phyloP scores from a whole-genome alignment of 2,888 invertebrate genomes.

The Tachina lurida region DNA sequence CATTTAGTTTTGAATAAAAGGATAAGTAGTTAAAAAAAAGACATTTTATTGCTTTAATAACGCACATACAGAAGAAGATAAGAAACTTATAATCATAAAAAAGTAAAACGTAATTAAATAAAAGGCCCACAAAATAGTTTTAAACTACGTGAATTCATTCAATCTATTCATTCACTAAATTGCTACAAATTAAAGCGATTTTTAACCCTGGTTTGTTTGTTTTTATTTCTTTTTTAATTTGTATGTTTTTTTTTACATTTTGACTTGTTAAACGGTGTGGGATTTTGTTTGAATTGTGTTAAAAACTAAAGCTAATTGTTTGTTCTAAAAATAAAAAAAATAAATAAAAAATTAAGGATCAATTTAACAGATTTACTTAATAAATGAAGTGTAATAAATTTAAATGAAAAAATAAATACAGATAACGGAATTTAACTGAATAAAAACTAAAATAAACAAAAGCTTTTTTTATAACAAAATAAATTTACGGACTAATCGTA shows the following conservation, averaged over 20 bases:
- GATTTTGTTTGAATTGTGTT: slow-evolving; percentile 64
- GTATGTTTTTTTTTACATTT: slow-evolving; percentile 12
- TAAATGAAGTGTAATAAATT: slow-evolving; percentile 38
- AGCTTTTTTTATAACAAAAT: background rate
- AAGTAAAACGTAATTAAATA: slow-evolving; percentile 5
- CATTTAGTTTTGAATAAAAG: slow-evolving; percentile 19
- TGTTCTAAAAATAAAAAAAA: slow-evolving; percentile 4
- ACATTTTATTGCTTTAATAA: background rate
- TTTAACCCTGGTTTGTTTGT: background rate
- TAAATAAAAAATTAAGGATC: background rate
- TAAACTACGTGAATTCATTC: slow-evolving; percentile 44
- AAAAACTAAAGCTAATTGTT: slow-evolving; percentile 48
- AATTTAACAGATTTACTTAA: slow-evolving; percentile 36
- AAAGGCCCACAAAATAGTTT: background rate
- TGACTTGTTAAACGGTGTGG: slow-evolving; percentile 53
- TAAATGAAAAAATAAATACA: slow-evolving; percentile 42
- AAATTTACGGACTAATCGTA: no score
- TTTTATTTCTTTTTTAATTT: slow-evolving; percentile 52
- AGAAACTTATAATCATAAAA: slow-evolving; percentile 70
- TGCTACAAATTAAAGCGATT: slow-evolving; percentile 41
- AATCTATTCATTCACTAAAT: slow-evolving; percentile 16
- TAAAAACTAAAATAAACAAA: slow-evolving; percentile 2
- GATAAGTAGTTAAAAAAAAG: background rate
- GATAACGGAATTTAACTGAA: slow-evolving; percentile 3
- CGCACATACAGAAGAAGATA: slow-evolving; percentile 59